phyloP scores from a whole-genome alignment of 1,140 invertebrate genomes.

The Listronotus bonariensis region DNA sequence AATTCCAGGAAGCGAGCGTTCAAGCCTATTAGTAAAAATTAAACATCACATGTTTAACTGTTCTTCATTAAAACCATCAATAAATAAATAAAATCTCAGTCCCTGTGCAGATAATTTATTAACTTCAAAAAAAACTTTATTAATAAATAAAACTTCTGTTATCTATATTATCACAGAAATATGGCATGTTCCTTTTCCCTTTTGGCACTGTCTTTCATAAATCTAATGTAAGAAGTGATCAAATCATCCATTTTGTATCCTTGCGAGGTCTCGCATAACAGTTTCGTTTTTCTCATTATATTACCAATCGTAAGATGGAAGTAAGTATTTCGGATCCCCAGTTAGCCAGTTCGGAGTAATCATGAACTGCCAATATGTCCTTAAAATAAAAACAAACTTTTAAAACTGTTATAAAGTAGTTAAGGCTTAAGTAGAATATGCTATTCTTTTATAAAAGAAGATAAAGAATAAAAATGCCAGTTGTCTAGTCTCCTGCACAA shows the following conservation, averaged over 20 bases:
- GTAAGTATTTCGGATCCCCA: slow-evolving; percentile 93
- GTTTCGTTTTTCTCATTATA: slow-evolving; percentile 81
- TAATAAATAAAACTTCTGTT: slow-evolving; percentile 2
- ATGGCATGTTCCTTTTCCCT: slow-evolving; percentile 28
- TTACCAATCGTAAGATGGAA: slow-evolving; percentile 95
- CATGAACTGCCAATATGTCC: slow-evolving; percentile 81
- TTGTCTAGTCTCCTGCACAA: no score
- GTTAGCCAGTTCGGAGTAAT: slow-evolving; percentile 86
- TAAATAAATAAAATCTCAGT: no score
- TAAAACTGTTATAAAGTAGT: no score
- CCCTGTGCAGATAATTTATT: no score
- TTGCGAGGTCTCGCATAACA: slow-evolving; percentile 89
- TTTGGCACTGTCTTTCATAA: slow-evolving; percentile 51
- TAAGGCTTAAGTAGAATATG: no score
- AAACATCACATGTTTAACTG: no score
- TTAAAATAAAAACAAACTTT: slow-evolving; percentile 54
- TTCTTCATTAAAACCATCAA: no score
- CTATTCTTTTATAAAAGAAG: not conserved
- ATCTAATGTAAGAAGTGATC: slow-evolving; percentile 84
- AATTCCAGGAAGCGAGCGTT: no score
- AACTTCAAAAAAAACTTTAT: no score
- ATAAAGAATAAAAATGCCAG: not conserved
- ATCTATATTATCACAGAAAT: slow-evolving; percentile 9
- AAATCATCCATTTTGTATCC: slow-evolving; percentile 97
- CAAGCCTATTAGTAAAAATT: no score